Evolutionary conservation across 2,113 vertebrate species (phyloP), one percentile per base, ranked within the genome.

Genomic region (Ranitomeya imitator): DNA sequence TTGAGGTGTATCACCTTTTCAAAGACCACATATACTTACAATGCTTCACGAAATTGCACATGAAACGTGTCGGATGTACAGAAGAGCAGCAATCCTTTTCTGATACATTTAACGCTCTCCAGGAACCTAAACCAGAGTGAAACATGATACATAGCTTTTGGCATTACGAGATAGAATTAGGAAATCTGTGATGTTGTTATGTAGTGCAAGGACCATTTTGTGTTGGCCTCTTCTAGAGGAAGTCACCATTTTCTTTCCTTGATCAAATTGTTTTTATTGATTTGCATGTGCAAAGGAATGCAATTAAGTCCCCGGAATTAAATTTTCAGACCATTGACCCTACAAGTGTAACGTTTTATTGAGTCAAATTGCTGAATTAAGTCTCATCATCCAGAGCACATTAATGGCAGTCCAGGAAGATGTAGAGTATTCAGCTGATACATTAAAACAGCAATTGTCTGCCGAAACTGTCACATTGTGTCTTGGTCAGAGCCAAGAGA

Each of bases 221-320:
- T 55, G 84, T 90, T 90, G 37, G 78, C 0, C 89, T 93, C 92
- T 91, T 51, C 91, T 90, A 92, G 93, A 94, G 92, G 89, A 86
- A 93, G 87, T 59, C 23, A 52, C 91, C 90, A 83, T 93, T 93
- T 94, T 93, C 79, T 65, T 92, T 93, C 92, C 92, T 94, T 94
- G 92, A 90, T 95, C 92, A 94, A 91, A 97, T 97, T 94, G 96
- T 96, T 95, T 96, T 93, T 95, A 97, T 98, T 94, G 97, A 97
- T 97, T 94, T 91, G 19, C 90, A 89, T 89, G 52, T 94, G 92
- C 93, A 96, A 94, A 96, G 92, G 96, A 96, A 96, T 94, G 95
- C 95, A 97, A 96, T 98, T 96, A 97, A 96, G 94, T 93, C 93
- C 91, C 95, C 93, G 95, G 95, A 97, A 97, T 97, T 97, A 97